Evolutionary conservation across 92 coral and sea anemone species (phyloP).

Genomic region (Heliopora coerulea): DNA sequence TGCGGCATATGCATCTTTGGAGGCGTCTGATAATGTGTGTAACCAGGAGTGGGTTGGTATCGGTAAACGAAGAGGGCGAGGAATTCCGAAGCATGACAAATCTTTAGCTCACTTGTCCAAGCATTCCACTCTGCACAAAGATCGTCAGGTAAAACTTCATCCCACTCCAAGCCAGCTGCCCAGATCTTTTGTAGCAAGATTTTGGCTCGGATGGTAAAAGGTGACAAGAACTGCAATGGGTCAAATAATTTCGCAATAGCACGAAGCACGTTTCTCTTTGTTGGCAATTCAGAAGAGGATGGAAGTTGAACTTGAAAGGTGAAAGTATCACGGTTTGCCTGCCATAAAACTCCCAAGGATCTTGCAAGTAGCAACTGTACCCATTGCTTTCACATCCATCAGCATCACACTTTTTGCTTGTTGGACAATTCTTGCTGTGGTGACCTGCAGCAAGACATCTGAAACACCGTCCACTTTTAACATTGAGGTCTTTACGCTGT

Average conservation of each 20-base stretch:
- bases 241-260: conserved; percentile 54
- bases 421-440: conserved; percentile 17
- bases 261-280: conserved; percentile 50
- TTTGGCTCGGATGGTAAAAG: conserved; percentile 48
- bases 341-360: conserved; percentile 47
- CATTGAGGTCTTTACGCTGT: conserved; percentile 1
- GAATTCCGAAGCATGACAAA: not conserved
- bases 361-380: conserved; percentile 48
- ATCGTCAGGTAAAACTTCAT: conserved; percentile 39
- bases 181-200: conserved; percentile 43
- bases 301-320: conserved; percentile 35
- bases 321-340: conserved; percentile 40
- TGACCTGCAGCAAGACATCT: conserved; percentile 31
- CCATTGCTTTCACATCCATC: conserved; percentile 38
- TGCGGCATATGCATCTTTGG: conserved; percentile 43
- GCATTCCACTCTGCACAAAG: conserved; percentile 27
- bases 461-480: conserved; percentile 21
- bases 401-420: conserved; percentile 32
- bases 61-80: conserved; percentile 33
- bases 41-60: not conserved
- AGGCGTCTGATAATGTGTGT: conserved; percentile 38
- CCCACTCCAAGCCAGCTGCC: conserved; percentile 54
- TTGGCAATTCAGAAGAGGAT: conserved; percentile 24
- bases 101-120: conserved; percentile 26
- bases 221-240: conserved; percentile 55